phyloP scores from a whole-genome alignment of 2,888 invertebrate genomes.

The Stenurella melanura region DNA sequence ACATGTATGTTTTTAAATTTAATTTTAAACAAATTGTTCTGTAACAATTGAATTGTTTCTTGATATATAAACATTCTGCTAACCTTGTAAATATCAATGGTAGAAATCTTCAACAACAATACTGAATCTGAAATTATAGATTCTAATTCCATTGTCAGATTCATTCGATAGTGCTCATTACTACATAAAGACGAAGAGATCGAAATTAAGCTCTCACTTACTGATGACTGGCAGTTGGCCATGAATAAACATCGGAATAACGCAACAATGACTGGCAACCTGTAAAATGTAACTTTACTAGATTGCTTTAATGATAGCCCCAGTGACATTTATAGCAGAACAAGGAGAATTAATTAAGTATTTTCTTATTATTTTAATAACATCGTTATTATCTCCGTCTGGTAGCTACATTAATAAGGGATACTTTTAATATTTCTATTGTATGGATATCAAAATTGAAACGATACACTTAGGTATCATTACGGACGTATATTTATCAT shows the following conservation, averaged over 20 bases:
- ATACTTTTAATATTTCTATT: conserved; percentile 66
- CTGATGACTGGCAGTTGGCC: conserved; percentile 68
- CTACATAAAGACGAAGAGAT: conserved; percentile 59
- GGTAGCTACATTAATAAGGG: conserved; percentile 60
- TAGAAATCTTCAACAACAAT: background rate
- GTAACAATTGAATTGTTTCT: too few species aligned
- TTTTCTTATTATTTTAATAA: conserved; percentile 32
- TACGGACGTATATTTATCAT: background rate
- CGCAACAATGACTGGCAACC: conserved; percentile 62
- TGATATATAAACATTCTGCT: background rate
- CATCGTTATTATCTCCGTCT: conserved; percentile 19
- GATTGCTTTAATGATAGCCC: conserved; percentile 30
- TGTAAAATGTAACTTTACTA: background rate
- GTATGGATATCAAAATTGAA: conserved; percentile 60
- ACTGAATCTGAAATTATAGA: conserved; percentile 1
- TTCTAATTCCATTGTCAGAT: background rate
- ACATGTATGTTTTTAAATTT: too few species aligned
- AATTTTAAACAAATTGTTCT: too few species aligned
- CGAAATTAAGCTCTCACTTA: conserved; percentile 70
- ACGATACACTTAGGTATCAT: conserved; percentile 1
- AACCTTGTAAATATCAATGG: background rate
- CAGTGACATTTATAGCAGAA: conserved; percentile 34
- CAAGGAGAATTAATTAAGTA: conserved; percentile 40
- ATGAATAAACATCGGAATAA: conserved; percentile 66
- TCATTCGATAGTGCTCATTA: conserved; percentile 11